These are phyloP conservation scores for Trochalopteron elliotii DNA, from an alignment of 2,113 vertebrate genomes.

Conservation along the genomic window DNA sequence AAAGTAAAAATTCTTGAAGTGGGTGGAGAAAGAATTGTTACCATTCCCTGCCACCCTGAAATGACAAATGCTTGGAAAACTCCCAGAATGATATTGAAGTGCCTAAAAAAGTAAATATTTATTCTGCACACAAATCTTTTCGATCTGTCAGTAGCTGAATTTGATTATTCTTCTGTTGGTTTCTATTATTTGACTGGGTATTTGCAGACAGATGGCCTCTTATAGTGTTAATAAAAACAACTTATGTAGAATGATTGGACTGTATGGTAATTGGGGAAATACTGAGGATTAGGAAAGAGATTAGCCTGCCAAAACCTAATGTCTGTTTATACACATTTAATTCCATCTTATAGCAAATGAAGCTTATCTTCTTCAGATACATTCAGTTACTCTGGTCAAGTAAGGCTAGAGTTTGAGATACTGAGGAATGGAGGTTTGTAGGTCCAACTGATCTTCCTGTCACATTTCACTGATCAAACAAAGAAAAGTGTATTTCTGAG, in stretches of 20 bases:
- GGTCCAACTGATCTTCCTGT: neutral
- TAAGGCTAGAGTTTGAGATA: neutral
- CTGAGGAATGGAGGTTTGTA: neutral
- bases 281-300: slow-evolving; percentile 18
- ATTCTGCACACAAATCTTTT: slow-evolving; percentile 10
- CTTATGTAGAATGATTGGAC: slow-evolving; percentile 14
- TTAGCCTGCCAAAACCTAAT: slow-evolving; percentile 45
- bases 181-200: slow-evolving; percentile 35
- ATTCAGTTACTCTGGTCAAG: neutral
- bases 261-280: slow-evolving; percentile 38
- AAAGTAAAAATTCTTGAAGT: slow-evolving; percentile 43
- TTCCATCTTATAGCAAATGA: slow-evolving; percentile 42
- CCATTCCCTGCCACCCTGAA: neutral
- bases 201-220: slow-evolving; percentile 58
- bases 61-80: slow-evolving; percentile 15
- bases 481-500: neutral
- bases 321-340: slow-evolving; percentile 51
- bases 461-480: neutral
- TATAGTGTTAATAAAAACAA: slow-evolving; percentile 56
- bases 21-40: slow-evolving; percentile 40
- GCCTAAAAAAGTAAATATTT: slow-evolving; percentile 48
- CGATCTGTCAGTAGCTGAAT: slow-evolving; percentile 20
- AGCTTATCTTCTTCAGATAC: neutral
- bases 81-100: neutral
- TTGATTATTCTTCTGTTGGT: slow-evolving; percentile 18